A percentile compares a stretch with the other conserved stretches of the same genome.
These are phyloP conservation scores for Baryphthengus martii DNA, from an alignment of 2,113 vertebrate genomes.

Conservation along the genomic window DNA sequence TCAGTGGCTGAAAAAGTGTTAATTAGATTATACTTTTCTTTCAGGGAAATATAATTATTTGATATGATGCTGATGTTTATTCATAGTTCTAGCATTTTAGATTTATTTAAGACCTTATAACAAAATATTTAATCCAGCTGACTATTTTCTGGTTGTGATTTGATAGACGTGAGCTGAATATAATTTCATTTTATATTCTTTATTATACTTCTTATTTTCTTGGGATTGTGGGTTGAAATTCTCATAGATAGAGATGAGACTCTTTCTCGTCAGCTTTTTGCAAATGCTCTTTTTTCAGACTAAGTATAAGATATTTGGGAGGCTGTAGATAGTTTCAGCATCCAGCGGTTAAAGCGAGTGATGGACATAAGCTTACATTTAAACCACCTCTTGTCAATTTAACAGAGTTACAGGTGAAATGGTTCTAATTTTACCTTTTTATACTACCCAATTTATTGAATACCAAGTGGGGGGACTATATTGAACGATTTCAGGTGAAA, in stretches of 20 bases:
- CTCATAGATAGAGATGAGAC: background rate
- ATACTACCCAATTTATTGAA: background rate
- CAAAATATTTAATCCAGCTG: background rate
- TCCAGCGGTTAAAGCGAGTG: background rate
- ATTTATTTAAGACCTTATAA: background rate
- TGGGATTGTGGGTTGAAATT: background rate
- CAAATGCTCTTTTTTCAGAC: background rate
- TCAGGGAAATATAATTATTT: background rate
- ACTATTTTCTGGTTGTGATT: background rate
- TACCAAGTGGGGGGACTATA: background rate
- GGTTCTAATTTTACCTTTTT: background rate
- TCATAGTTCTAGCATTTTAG: background rate
- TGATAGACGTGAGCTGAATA: background rate
- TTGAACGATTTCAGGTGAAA: background rate
- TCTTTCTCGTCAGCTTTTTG: background rate
- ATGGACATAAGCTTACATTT: background rate
- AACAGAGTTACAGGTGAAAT: background rate
- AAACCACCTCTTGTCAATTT: background rate
- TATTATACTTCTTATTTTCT: background rate
- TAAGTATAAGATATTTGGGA: background rate
- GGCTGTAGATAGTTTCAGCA: background rate
- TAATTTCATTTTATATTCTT: background rate
- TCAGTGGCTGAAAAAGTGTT: background rate
- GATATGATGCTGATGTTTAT: background rate
- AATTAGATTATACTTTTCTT: background rate